Conservation (phyloP, 2,888 invertebrate genomes). For the Mesorhabditis belari region DNA sequence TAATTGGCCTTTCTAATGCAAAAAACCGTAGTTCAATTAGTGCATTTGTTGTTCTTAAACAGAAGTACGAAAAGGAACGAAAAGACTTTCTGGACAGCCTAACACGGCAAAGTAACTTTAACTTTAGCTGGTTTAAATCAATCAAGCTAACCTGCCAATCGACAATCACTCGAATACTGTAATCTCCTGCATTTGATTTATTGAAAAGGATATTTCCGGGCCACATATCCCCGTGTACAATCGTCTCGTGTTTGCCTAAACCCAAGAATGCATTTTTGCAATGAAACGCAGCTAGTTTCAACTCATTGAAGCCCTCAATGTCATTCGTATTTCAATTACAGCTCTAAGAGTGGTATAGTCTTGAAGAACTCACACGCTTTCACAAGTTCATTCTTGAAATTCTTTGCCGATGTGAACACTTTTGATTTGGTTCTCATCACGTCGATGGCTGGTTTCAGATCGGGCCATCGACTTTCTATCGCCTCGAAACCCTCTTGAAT, state of each 20-base stretch:
- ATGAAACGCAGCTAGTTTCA: too few relatives aligned
- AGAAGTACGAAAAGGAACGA: too few relatives aligned
- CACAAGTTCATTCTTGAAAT: neutral
- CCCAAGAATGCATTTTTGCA: neutral
- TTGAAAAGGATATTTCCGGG: neutral
- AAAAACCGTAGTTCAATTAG: too few relatives aligned
- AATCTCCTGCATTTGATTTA: neutral
- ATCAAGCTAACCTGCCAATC: neutral
- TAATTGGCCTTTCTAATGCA: too few relatives aligned
- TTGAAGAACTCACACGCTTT: neutral
- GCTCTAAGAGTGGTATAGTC: too few relatives aligned
- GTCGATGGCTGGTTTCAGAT: neutral
- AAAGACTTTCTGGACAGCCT: too few relatives aligned
- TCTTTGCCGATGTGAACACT: neutral
- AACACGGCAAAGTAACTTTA: too few relatives aligned
- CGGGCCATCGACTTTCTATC: neutral
- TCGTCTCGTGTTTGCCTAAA: neutral
- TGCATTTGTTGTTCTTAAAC: too few relatives aligned
- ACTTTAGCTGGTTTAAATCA: too few relatives aligned
- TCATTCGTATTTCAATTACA: too few relatives aligned
- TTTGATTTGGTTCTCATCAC: neutral
- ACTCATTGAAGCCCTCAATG: too few relatives aligned
- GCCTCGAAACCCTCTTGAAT: neutral
- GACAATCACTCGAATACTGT: neutral
- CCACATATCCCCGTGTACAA: neutral